Evolutionary conservation across 1,140 invertebrate genomes (phyloP).

Genomic region (Metaphire vulgaris): DNA sequence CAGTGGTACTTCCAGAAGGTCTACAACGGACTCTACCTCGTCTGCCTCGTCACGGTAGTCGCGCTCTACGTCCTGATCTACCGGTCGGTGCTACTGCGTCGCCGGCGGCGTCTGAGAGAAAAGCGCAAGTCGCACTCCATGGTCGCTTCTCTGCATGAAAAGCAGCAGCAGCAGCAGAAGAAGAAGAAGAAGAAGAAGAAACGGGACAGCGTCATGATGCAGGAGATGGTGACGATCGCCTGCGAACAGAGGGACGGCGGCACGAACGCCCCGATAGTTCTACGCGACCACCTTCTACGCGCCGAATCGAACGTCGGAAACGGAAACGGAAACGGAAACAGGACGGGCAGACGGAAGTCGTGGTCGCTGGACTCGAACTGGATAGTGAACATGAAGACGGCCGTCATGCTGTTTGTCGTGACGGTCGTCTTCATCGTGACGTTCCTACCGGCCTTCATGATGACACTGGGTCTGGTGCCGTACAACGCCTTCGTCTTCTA

Average conservation of each 20-base stretch:
- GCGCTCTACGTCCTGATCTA: conserved; percentile 25
- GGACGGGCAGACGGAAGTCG: not conserved
- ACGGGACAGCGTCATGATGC: not conserved
- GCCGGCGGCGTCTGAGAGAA: not conserved
- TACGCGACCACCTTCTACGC: not conserved
- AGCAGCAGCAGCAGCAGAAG: too few relatives aligned
- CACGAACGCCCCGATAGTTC: too few relatives aligned
- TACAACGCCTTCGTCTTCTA: conserved; percentile 43
- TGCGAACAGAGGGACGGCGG: not conserved
- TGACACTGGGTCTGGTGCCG: conserved; percentile 37
- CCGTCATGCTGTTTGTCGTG: conserved; percentile 35
- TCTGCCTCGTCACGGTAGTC: conserved; percentile 24
- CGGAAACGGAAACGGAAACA: too few relatives aligned
- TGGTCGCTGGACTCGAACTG: not conserved
- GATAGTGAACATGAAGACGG: conserved; percentile 24
- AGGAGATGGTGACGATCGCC: not conserved
- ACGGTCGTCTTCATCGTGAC: conserved; percentile 44
- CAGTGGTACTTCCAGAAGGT: conserved; percentile 18
- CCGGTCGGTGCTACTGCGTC: not conserved
- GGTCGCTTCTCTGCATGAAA: not conserved
- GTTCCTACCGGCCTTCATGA: conserved; percentile 45
- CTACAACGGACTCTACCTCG: conserved; percentile 12
- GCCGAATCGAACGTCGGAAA: not conserved
- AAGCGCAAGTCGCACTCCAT: not conserved
- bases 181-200: not conserved